Evolutionary conservation across 2,113 vertebrate genomes (phyloP).

Genomic region (Poeciliopsis turrubarensis): DNA sequence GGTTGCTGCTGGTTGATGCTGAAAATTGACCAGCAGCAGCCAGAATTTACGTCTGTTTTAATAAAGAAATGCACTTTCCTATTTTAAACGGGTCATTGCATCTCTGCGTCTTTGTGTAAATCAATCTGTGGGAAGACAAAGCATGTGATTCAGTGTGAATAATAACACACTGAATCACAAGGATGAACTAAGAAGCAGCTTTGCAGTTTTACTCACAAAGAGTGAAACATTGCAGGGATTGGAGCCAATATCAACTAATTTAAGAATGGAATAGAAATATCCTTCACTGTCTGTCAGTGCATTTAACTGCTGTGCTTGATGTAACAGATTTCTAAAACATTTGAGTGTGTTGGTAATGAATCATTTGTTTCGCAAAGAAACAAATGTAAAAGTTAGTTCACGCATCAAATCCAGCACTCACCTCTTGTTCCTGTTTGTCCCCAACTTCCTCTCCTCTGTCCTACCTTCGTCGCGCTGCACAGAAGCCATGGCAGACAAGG

Average conservation of each 20-base stretch:
- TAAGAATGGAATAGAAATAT: not conserved
- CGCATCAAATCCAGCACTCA: constrained; percentile 16
- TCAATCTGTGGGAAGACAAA: not conserved
- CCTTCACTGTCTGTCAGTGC: not conserved
- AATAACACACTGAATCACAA: too few species aligned
- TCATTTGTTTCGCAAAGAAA: not conserved
- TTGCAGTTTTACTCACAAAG: not conserved
- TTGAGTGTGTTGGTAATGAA: not conserved
- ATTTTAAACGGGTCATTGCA: not conserved
- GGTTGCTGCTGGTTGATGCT: too few species aligned
- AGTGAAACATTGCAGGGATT: not conserved
- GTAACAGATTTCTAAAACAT: not conserved
- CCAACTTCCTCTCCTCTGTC: constrained; percentile 8
- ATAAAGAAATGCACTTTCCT: too few species aligned
- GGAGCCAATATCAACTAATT: not conserved
- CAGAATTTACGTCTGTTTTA: not conserved
- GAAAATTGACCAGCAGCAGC: not conserved
- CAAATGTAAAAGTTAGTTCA: constrained; percentile 1
- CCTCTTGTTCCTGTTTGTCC: constrained; percentile 15
- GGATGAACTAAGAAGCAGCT: not conserved
- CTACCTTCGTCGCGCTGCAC: constrained; percentile 44
- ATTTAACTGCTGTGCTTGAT: not conserved
- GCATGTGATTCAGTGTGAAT: not conserved
- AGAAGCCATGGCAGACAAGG: constrained; percentile 80
- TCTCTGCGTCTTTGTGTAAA: not conserved